phyloP scores from a whole-genome alignment of 2,797 vertebrate genomes.

The Chiropotes sagulatus region DNA sequence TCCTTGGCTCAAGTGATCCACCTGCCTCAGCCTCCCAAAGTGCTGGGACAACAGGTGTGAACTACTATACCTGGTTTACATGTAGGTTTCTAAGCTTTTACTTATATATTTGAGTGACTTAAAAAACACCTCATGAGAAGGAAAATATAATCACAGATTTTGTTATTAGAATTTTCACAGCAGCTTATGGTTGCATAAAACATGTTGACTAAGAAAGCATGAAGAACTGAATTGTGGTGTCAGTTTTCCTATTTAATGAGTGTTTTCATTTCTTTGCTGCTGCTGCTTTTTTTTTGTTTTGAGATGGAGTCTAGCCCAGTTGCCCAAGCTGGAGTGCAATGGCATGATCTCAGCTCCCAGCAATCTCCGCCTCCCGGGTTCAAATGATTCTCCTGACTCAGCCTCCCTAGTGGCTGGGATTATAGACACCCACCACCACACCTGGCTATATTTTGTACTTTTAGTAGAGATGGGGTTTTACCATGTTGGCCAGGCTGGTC shows the following conservation, averaged over 20 bases:
- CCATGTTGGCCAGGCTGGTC: too few species aligned
- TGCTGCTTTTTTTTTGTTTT: neutral
- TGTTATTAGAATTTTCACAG: constrained; percentile 45
- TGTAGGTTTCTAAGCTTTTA: neutral
- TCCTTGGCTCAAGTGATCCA: too few species aligned
- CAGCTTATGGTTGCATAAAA: neutral
- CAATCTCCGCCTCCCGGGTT: too few species aligned
- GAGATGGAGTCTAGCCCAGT: too few species aligned
- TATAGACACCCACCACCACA: too few species aligned
- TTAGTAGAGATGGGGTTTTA: too few species aligned
- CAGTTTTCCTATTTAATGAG: neutral
- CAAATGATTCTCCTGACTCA: too few species aligned
- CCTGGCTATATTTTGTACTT: too few species aligned
- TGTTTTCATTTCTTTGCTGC: constrained; percentile 1
- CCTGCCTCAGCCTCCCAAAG: too few species aligned
- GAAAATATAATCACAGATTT: neutral
- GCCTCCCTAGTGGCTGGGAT: too few species aligned
- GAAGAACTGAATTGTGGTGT: neutral
- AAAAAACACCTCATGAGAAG: constrained; percentile 17
- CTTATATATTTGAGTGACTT: neutral
- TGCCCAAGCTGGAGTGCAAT: too few species aligned
- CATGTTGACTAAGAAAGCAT: neutral
- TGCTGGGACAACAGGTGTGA: neutral
- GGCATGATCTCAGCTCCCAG: too few species aligned
- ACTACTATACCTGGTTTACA: neutral